Evolutionary conservation across 2,888 invertebrate genomes (phyloP), one percentile per base, ranked within the genome.

Genomic region (Iphiclides podalirius): DNA sequence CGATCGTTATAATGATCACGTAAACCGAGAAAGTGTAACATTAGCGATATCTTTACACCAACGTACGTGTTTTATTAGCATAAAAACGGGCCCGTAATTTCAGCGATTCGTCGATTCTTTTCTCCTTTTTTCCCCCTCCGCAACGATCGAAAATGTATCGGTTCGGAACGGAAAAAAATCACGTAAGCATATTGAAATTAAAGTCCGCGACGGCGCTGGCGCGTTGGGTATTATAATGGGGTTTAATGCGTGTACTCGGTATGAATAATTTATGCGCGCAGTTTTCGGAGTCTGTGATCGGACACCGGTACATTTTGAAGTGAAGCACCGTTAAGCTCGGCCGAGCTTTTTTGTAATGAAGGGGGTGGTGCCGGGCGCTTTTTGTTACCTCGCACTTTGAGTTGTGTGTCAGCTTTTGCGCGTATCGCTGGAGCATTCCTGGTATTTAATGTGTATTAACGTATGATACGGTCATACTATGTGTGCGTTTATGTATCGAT

Each of bases 241-340:
- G 64, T 62, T 61, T 73, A 72, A 72, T 73, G 62, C 57, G 65
- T 57, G 53, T 60, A 59, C 67, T 60, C 57, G 42, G 41, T 45
- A 66, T 72, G 73, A 73, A 73, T 73, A 64, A 73, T 71, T 70
- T 66, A 73, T 67, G 53, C 47, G 48, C 38, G 41, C 35, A 51
- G 40, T 45, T 47, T 55, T 54, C 39, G 35, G 49, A 33, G 20
- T 37, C 34, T 44, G 44, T 40, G 49, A 38, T 44, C 42, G 41
- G 15, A 14, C 48, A 43, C 42, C 48, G 48, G 48, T 43, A 23
- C 44, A 44, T 39, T 49, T 45, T 40, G 44, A 35, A 44, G 20
- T 12, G 26, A 11, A 34, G 39, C 44, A 44, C 50, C 50, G 50
- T 50, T 50, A 50, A 50, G 35, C 14, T 39, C 20, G 34, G n/a